Evolutionary conservation across 2,888 invertebrate species (phyloP).

Genomic region (Ophion obscuratus): DNA sequence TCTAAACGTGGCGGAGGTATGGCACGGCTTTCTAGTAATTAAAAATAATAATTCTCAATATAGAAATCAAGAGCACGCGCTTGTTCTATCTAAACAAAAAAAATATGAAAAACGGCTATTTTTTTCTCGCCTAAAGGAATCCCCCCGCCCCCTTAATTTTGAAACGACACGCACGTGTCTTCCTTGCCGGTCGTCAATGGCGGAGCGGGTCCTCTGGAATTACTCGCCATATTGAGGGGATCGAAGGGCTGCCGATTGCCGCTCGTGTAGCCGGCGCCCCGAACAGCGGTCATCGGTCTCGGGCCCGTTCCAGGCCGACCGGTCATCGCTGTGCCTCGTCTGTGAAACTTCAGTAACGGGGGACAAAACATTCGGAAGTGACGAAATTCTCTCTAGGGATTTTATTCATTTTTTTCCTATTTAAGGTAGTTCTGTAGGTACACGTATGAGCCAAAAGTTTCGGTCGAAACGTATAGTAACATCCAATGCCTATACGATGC

Average conservation of each 20-base stretch:
- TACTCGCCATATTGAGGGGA: slow-evolving; percentile 89
- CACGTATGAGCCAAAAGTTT: too few species aligned
- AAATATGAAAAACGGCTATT: too few species aligned
- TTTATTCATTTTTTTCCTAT: neutral
- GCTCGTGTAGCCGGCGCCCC: slow-evolving; percentile 98
- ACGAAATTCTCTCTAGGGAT: neutral
- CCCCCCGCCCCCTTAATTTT: neutral
- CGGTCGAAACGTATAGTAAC: too few species aligned
- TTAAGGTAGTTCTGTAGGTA: too few species aligned
- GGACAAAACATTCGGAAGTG: neutral
- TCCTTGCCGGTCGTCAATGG: slow-evolving; percentile 90
- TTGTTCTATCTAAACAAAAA: too few species aligned
- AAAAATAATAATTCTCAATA: too few species aligned
- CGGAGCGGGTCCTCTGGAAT: slow-evolving; percentile 85
- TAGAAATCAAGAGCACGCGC: too few species aligned
- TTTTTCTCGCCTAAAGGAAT: too few species aligned
- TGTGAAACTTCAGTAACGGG: slow-evolving; percentile 79
- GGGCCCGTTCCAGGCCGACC: slow-evolving; percentile 83
- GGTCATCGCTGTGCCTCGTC: slow-evolving; percentile 80
- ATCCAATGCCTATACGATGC: too few species aligned
- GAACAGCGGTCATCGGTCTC: slow-evolving; percentile 98
- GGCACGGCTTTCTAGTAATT: too few species aligned
- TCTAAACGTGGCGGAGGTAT: too few species aligned
- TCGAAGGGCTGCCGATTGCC: slow-evolving; percentile 89
- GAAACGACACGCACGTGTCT: slow-evolving; percentile 87